Percentiles rank a stretch among this genome's conserved stretches.
phyloP scores from a whole-genome alignment of 2,797 vertebrate species.

The Apodemus agrarius region DNA sequence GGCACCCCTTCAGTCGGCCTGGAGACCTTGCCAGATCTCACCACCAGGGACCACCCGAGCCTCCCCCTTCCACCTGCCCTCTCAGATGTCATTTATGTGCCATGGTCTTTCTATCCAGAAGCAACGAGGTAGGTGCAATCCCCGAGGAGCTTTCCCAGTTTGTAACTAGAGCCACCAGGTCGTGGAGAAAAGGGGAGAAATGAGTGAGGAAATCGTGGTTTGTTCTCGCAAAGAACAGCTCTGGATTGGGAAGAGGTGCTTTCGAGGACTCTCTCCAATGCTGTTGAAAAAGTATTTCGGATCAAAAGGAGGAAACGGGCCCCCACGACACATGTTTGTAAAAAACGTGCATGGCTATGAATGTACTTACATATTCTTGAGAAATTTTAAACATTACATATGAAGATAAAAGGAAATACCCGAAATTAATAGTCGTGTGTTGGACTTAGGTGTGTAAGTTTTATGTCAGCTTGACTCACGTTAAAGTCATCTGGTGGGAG shows the following conservation, averaged over 20 bases:
- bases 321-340: not conserved
- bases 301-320: not conserved
- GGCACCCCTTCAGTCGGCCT: not conserved
- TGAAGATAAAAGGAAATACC: not conserved
- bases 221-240: not conserved
- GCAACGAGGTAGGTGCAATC: not conserved
- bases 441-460: not conserved
- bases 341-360: not conserved
- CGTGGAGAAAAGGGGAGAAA: not conserved
- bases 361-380: not conserved
- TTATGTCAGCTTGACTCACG: not conserved
- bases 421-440: not conserved
- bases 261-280: not conserved
- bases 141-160: not conserved
- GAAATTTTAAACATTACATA: not conserved
- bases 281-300: not conserved
- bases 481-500: not conserved
- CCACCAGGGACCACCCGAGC: accelerated
- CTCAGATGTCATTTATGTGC: too few relatives aligned
- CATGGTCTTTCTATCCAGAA: not conserved
- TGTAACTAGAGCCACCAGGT: not conserved
- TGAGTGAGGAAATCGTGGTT: not conserved
- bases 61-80: too few relatives aligned
- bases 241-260: not conserved
- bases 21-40: not conserved